Base-by-base conservation (phyloP, 2,797 vertebrate genomes). In the Sorex maritimensis region DNA sequence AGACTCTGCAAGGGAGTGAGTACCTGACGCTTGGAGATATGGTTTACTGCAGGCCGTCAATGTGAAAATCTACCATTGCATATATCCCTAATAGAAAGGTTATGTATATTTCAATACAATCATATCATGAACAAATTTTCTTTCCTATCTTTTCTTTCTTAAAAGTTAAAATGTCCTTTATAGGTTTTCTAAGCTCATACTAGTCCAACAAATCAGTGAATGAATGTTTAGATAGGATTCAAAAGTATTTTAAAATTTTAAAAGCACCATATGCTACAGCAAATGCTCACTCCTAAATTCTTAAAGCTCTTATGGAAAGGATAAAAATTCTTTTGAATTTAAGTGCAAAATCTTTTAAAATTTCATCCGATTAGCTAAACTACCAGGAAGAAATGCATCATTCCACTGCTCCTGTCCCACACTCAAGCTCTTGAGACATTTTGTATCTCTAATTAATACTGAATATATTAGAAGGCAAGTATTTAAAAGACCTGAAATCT, bases 201-300 rank as follows among this genome's bases (percentile, higher is more conserved):
- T 80, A 85, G 89, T 95, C 90, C 95, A 95, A 97, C 93, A 92
- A 94, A 94, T 94, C 94, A 96, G 94, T 96, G 96, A 96, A 95
- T 96, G 93, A 95, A 94, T 90, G 91, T 94, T 92, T 95, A 92
- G 92, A 75, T 68, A 95, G 95, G 82, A 96, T 94, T 97, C 92
- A 94, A 94, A 95, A 95, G 95, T 95, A 96, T 96, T 96, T 96
- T 94, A 95, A 96, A 96, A 93, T 95, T 95, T 96, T 84, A 97
- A 96, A 97, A 79, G 86, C 71, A 96, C 97, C 97, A 97, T 97
- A 97, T 97, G 97, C 90, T 90, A 94, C 86, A 96, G 95, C 97
- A 97, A 96, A 97, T 96, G 96, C 96, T 97, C 95, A 94, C 93
- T 95, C 96, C 93, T 93, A 94, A 96, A 96, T 96, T 96, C 94